Percentiles rank a stretch among this genome's conserved stretches.
These are phyloP conservation scores for Cricetomys ansorgei DNA, from an alignment of 2,113 vertebrate genomes.

Conservation along the genomic window DNA sequence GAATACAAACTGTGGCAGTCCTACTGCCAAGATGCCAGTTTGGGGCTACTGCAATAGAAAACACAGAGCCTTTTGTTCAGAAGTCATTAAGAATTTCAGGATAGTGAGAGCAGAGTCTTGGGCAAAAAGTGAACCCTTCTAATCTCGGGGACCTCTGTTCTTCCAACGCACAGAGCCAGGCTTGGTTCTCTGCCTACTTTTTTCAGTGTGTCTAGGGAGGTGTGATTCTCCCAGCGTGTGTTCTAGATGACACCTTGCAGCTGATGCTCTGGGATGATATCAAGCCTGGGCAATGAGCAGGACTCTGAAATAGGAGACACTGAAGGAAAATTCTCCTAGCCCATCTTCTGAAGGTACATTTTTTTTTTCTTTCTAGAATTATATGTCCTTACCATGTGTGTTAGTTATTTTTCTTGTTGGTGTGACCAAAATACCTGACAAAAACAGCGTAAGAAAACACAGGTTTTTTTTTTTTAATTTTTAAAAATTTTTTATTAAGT, in stretches of 20 bases:
- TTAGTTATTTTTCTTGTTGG: background rate
- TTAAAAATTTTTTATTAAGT: too few species aligned
- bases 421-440: background rate
- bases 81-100: background rate
- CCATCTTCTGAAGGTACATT: background rate
- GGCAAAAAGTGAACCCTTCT: background rate
- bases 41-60: background rate
- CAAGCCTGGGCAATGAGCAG: background rate
- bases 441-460: background rate
- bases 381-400: background rate
- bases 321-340: background rate
- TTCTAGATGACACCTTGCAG: background rate
- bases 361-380: background rate
- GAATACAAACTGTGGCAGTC: too few species aligned
- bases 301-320: background rate
- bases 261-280: background rate
- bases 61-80: background rate
- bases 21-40: rapidly evolving
- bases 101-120: background rate
- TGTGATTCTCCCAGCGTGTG: background rate
- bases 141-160: background rate
- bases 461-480: too few species aligned
- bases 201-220: background rate
- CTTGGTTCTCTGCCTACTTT: background rate
- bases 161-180: background rate